phyloP scores from a whole-genome alignment of 2,888 invertebrate genomes.

The Rhamnusium bicolor region DNA sequence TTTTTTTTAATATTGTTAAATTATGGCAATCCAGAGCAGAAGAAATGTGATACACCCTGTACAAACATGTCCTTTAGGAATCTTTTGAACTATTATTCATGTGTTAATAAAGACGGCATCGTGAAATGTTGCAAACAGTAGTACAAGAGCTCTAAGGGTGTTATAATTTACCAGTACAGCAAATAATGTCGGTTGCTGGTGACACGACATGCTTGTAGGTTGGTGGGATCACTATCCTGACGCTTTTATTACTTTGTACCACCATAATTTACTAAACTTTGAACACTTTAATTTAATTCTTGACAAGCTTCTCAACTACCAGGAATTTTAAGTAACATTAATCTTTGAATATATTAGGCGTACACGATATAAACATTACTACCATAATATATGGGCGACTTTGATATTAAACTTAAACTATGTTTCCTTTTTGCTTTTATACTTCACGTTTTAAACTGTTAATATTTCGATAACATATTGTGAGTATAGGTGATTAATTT shows the following conservation, averaged over 20 bases:
- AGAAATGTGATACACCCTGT: too few relatives aligned
- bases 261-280: conserved; percentile 51
- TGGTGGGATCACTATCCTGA: conserved; percentile 44
- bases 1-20: too few relatives aligned
- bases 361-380: conserved; percentile 37
- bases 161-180: conserved; percentile 44
- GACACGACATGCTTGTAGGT: conserved; percentile 36
- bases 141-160: not conserved
- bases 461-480: too few relatives aligned
- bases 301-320: conserved; percentile 49
- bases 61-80: too few relatives aligned
- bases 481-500: too few relatives aligned
- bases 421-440: not conserved
- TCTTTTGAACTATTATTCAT: too few relatives aligned
- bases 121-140: not conserved
- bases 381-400: conserved; percentile 3
- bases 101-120: not conserved
- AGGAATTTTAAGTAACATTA: conserved; percentile 49
- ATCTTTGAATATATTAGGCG: conserved; percentile 48
- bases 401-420: conserved; percentile 4
- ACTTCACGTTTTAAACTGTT: not conserved
- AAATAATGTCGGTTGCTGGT: conserved; percentile 33
- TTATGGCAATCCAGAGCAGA: too few relatives aligned
- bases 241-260: conserved; percentile 47
- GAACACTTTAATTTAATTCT: conserved; percentile 54